Conservation (phyloP, 2,113 vertebrate genomes). For the Steatornis caripensis region DNA sequence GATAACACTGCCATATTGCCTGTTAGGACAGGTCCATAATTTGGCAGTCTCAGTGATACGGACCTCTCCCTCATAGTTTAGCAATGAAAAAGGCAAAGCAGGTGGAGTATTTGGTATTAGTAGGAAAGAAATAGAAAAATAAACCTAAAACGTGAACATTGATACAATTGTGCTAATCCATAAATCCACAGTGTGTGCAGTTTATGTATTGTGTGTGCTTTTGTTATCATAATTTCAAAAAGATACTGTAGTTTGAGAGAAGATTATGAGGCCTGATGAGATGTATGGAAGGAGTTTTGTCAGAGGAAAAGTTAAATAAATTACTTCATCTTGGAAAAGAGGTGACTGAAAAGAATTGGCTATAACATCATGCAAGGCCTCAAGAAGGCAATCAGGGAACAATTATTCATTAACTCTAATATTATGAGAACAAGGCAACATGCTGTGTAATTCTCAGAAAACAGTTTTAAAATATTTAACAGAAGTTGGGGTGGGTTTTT, state of each 20-base stretch:
- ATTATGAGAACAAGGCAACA: not conserved
- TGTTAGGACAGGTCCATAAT: not conserved
- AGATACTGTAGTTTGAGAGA: not conserved
- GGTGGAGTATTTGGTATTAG: not conserved
- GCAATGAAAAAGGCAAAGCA: not conserved
- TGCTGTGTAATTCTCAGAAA: not conserved
- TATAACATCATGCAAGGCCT: not conserved
- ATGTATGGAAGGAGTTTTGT: not conserved
- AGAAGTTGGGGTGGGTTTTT: not conserved
- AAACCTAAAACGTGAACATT: not conserved
- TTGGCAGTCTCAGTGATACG: not conserved
- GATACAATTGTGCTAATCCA: not conserved
- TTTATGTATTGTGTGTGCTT: not conserved
- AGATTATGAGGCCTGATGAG: not conserved
- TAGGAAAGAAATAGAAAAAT: not conserved
- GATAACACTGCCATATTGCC: not conserved
- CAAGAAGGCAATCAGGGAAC: not conserved
- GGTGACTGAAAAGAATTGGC: not conserved
- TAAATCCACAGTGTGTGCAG: not conserved
- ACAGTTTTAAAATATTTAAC: not conserved
- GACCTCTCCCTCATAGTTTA: not conserved
- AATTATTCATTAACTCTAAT: not conserved
- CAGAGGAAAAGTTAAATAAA: not conserved
- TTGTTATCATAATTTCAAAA: not conserved
- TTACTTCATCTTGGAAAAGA: not conserved